These are phyloP conservation scores for Teleopsis dalmanni DNA, from an alignment of 1,140 invertebrate genomes.

Conservation along the genomic window DNA sequence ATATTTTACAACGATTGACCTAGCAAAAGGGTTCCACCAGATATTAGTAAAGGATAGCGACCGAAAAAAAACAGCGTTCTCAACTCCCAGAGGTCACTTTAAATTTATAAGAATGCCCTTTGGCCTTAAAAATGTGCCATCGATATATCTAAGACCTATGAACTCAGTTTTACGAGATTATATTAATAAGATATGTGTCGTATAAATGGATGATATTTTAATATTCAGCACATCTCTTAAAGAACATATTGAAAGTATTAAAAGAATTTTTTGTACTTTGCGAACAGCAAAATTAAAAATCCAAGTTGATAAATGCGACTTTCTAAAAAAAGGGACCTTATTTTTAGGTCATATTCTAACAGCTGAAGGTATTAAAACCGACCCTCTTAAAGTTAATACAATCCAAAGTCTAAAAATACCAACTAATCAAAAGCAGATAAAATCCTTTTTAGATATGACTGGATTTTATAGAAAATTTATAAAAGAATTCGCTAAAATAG, in stretches of 20 bases:
- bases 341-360: conserved; percentile 12
- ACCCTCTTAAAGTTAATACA: conserved; percentile 21
- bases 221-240: background rate
- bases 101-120: background rate
- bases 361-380: conserved; percentile 20
- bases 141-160: background rate
- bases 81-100: background rate
- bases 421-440: conserved; percentile 18
- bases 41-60: background rate
- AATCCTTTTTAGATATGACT: conserved; percentile 23
- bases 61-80: conserved; percentile 4
- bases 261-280: background rate
- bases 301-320: background rate
- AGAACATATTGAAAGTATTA: background rate
- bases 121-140: background rate
- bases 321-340: background rate
- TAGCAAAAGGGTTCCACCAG: background rate
- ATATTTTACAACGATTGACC: background rate
- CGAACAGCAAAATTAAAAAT: background rate
- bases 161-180: background rate
- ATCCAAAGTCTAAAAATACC: conserved; percentile 24
- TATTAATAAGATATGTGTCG: background rate
- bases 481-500: conserved; percentile 22
- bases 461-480: conserved; percentile 19
- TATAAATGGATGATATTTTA: background rate